Percentiles rank a stretch among this genome's conserved stretches.
phyloP scores from a whole-genome alignment of 2,888 invertebrate species.

The Tortricodes alternella region DNA sequence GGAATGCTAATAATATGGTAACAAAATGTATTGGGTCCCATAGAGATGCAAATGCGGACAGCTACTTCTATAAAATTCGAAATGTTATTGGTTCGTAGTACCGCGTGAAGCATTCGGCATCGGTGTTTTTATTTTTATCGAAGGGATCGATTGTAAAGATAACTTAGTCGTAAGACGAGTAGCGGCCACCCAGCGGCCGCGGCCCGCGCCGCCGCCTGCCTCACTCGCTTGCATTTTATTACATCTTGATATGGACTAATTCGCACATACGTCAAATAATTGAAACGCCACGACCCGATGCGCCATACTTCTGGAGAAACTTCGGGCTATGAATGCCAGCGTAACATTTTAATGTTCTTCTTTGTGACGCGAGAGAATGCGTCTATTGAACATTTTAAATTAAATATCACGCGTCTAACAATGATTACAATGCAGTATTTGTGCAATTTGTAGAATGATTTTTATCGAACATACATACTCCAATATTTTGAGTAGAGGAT shows the following conservation, averaged over 20 bases:
- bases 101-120: conserved; percentile 72
- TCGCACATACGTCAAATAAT: conserved; percentile 77
- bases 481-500: too few species aligned
- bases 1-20: conserved; percentile 72
- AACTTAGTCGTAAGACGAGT: conserved; percentile 81
- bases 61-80: conserved; percentile 72
- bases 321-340: conserved; percentile 49
- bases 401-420: conserved; percentile 6
- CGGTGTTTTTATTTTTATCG: conserved; percentile 74
- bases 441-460: not conserved
- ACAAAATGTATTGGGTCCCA: conserved; percentile 70
- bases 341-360: conserved; percentile 35
- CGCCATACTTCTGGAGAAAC: conserved; percentile 39
- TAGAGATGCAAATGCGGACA: conserved; percentile 75
- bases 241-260: conserved; percentile 75
- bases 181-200: conserved; percentile 72
- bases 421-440: conserved; percentile 8
- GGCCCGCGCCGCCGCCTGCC: conserved; percentile 44
- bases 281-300: conserved; percentile 52
- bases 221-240: conserved; percentile 73
- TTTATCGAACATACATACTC: too few species aligned
- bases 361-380: conserved; percentile 13
- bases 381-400: conserved; percentile 18
- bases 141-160: conserved; percentile 80
- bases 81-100: conserved; percentile 70